A percentile compares a stretch with the other conserved stretches of the same genome.
These are phyloP conservation scores for Macrophya annulata DNA, from an alignment of 2,888 invertebrate genomes.

Conservation along the genomic window DNA sequence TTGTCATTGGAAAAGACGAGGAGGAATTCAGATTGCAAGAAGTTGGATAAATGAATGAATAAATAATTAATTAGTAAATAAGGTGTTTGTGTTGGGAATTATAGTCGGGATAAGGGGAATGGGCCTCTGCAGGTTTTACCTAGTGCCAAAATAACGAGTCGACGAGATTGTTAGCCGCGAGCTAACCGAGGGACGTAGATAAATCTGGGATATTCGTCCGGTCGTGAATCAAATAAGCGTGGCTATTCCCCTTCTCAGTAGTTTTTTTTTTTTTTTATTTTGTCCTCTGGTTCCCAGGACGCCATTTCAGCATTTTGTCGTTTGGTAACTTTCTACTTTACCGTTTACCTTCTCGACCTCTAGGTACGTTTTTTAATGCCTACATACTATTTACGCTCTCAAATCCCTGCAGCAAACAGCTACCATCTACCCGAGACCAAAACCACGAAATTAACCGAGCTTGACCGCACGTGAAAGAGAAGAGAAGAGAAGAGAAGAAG, in stretches of 20 bases:
- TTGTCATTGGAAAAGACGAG: background rate
- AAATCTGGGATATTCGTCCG: slow-evolving; percentile 35
- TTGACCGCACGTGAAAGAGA: background rate
- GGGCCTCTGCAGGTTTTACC: too few species aligned
- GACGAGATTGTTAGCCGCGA: slow-evolving; percentile 26
- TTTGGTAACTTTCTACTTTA: slow-evolving; percentile 17
- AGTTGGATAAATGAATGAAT: background rate
- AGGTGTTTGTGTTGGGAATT: too few species aligned
- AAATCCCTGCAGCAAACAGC: background rate
- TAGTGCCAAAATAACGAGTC: slow-evolving; percentile 24
- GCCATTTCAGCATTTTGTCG: background rate
- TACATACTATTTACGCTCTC: background rate
- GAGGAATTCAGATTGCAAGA: background rate
- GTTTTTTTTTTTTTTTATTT: background rate
- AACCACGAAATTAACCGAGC: slow-evolving; percentile 19
- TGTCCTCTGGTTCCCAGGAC: background rate
- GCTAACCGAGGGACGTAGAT: slow-evolving; percentile 11
- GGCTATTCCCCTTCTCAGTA: background rate
- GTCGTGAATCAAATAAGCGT: slow-evolving; percentile 47
- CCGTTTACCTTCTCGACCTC: slow-evolving; percentile 7
- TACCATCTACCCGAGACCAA: background rate
- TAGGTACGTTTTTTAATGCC: slow-evolving; percentile 20
- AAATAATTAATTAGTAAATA: background rate
- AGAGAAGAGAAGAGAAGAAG: too few species aligned
- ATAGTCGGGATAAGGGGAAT: too few species aligned